phyloP scores from a whole-genome alignment of 2,888 invertebrate species.

The Amphimallon solstitiale region DNA sequence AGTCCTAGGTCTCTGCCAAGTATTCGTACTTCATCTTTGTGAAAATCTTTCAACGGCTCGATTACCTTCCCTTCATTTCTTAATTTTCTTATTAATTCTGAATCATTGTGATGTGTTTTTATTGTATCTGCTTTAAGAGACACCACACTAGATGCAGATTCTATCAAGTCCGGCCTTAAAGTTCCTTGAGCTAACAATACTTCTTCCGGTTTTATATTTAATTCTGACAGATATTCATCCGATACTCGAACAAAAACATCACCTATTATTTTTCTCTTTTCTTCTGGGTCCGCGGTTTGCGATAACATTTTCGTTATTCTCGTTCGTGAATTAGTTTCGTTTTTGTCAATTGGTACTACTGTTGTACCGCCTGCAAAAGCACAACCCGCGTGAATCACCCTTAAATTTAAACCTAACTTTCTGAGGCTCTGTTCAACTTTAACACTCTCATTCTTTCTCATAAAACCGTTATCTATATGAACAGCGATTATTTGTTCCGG shows the following conservation, averaged over 20 bases:
- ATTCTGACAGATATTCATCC: constrained; percentile 86
- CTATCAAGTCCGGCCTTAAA: constrained; percentile 96
- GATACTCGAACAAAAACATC: constrained; percentile 95
- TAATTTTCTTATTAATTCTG: constrained; percentile 84
- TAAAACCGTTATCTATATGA: constrained; percentile 99
- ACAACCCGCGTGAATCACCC: constrained; percentile 77
- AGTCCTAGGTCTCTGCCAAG: constrained; percentile 92
- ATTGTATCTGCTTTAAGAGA: constrained; percentile 93
- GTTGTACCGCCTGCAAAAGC: constrained; percentile 86
- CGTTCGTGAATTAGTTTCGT: constrained; percentile 67
- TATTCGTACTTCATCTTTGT: constrained; percentile 82
- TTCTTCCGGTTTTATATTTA: constrained; percentile 91
- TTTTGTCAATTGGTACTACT: constrained; percentile 71
- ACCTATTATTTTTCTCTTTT: constrained; percentile 98
- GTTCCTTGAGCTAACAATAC: constrained; percentile 96
- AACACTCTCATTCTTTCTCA: constrained; percentile 94
- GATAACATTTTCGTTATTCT: constrained; percentile 85
- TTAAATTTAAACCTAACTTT: constrained; percentile 81
- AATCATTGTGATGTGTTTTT: constrained; percentile 99
- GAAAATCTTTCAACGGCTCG: constrained; percentile 98
- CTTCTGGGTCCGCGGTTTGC: constrained; percentile 91
- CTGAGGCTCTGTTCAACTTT: constrained; percentile 86
- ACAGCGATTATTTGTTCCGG: constrained; percentile 94
- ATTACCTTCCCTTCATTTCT: constrained; percentile 87
- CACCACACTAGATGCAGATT: constrained; percentile 88